phyloP scores from a whole-genome alignment of 2,888 invertebrate species.

The Timema podura region DNA sequence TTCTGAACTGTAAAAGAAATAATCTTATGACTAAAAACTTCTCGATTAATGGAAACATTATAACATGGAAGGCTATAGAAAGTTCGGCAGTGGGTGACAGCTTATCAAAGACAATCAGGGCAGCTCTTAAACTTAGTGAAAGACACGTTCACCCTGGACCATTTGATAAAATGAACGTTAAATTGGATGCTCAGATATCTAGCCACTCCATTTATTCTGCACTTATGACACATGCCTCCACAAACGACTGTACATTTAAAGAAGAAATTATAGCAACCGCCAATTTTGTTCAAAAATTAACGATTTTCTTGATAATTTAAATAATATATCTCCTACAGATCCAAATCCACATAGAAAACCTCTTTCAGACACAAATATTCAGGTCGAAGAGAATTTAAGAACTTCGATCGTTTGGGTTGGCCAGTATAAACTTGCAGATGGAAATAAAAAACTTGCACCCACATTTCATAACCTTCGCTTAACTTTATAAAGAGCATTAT shows the following conservation, averaged over 20 bases:
- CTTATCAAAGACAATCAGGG: slow-evolving; percentile 29
- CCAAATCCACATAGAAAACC: slow-evolving; percentile 15
- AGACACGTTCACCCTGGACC: slow-evolving; percentile 32
- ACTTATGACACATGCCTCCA: background rate
- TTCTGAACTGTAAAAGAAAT: slow-evolving; percentile 34
- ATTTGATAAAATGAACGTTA: slow-evolving; percentile 35
- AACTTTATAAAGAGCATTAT: slow-evolving; percentile 34
- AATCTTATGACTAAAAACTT: slow-evolving; percentile 31
- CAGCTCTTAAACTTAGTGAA: slow-evolving; percentile 35
- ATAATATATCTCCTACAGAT: slow-evolving; percentile 28
- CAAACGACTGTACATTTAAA: background rate
- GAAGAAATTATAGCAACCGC: slow-evolving; percentile 28
- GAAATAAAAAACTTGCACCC: slow-evolving; percentile 1
- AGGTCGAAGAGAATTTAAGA: background rate
- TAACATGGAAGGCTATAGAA: slow-evolving; percentile 29
- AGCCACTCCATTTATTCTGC: slow-evolving; percentile 33
- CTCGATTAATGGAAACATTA: slow-evolving; percentile 18
- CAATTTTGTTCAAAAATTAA: slow-evolving; percentile 30
- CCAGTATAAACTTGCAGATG: background rate
- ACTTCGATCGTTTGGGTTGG: background rate
- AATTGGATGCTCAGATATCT: slow-evolving; percentile 35
- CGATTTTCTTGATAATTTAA: slow-evolving; percentile 18
- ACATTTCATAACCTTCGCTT: slow-evolving; percentile 21
- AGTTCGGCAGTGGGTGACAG: slow-evolving; percentile 22
- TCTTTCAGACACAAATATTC: background rate